A percentile compares a stretch with the other conserved stretches of the same genome.
Conservation (phyloP, 30 jellyfish, hydroid and myxozoan genomes). For the Chrysaora quinquecirrha region DNA sequence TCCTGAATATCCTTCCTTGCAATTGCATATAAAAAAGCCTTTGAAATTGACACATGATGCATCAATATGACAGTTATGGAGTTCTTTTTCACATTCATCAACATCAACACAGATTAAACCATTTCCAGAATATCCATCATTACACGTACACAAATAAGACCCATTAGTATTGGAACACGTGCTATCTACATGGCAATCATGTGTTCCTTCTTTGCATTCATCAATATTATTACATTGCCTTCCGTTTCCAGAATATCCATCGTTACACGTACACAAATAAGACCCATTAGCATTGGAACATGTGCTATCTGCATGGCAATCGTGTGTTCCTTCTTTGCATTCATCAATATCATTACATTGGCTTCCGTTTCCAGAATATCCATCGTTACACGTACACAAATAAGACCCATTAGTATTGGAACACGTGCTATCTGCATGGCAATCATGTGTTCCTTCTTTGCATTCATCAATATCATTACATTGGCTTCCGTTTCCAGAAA, state of each 20-base stretch:
- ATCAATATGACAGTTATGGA: conserved; percentile 26
- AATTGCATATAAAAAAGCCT: conserved; percentile 20
- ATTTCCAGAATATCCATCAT: conserved; percentile 71
- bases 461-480: conserved; percentile 80
- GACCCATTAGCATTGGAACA: conserved; percentile 80
- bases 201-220: conserved; percentile 32
- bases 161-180: conserved; percentile 47
- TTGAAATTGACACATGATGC: conserved; percentile 4
- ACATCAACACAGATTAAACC: conserved; percentile 49
- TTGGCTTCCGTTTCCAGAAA: conserved; percentile 59
- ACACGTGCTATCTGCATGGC: conserved; percentile 63
- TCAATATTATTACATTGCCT: conserved; percentile 27
- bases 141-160: conserved; percentile 40
- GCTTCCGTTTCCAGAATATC: conserved; percentile 79
- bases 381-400: conserved; percentile 72
- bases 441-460: conserved; percentile 12
- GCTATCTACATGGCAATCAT: conserved; percentile 33
- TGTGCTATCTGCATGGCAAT: conserved; percentile 41
- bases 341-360: conserved; percentile 77
- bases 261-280: conserved; percentile 59
- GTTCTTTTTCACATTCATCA: conserved; percentile 15
- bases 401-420: conserved; percentile 63
- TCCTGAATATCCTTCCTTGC: conserved; percentile 52
- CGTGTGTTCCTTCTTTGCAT: conserved; percentile 40
- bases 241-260: conserved; percentile 80